Evolutionary conservation across 53 echinoderm and acorn worm genomes (phyloP).

Genomic region (Actinopyga echinites): DNA sequence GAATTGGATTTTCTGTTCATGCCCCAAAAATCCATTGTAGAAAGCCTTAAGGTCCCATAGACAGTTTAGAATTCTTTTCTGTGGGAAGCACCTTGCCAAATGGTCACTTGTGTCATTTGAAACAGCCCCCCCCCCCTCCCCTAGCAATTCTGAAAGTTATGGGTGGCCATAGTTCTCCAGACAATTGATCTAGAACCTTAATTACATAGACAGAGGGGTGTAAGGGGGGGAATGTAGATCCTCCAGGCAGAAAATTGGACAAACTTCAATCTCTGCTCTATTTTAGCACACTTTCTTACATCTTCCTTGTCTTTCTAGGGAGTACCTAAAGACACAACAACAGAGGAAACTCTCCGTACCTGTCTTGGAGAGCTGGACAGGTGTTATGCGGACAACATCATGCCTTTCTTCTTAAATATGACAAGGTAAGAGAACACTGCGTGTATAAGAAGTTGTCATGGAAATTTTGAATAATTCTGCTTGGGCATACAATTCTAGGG

Average conservation of each 20-base stretch:
- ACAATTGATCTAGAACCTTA: background rate
- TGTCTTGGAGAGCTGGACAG: conserved; percentile 97
- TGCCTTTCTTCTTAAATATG: conserved; percentile 99
- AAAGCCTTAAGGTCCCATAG: too few species aligned
- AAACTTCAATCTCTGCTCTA: too few species aligned
- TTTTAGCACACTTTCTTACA: too few species aligned
- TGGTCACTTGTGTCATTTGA: too few species aligned
- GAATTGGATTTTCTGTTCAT: too few species aligned
- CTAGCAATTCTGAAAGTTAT: too few species aligned
- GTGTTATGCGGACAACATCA: conserved; percentile 89
- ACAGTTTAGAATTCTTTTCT: too few species aligned
- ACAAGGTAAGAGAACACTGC: conserved; percentile 61
- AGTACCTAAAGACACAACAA: conserved; percentile 92
- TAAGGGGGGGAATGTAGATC: background rate
- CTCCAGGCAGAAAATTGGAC: background rate
- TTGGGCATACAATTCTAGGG: too few species aligned
- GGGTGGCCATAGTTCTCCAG: background rate
- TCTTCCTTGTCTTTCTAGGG: conserved; percentile 58
- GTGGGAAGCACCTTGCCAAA: too few species aligned
- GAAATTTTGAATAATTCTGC: too few species aligned
- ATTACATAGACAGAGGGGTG: background rate
- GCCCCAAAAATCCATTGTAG: too few species aligned
- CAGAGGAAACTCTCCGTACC: conserved; percentile 86
- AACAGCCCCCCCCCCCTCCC: too few species aligned
- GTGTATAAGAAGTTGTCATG: background rate